Base-by-base conservation (phyloP, 2,113 vertebrate genomes). In the Terrapene triunguis region DNA sequence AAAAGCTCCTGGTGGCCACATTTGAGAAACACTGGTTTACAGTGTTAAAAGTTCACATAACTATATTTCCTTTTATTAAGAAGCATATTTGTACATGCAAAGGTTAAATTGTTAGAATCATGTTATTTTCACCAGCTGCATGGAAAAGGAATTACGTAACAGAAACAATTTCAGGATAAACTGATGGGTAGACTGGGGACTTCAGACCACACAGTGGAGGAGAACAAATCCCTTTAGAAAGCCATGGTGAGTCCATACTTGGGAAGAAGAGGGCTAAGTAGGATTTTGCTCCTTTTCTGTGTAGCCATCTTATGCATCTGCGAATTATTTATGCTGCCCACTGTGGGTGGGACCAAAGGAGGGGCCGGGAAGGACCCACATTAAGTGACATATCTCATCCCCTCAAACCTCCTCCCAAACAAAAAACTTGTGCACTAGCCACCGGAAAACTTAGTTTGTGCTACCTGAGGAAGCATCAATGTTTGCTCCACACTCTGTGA, bases 361-460 rank as follows among this genome's bases (percentile, higher is more conserved):
- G 2, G 5, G 87, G 69, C 35, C 2, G 3, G 24, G 21, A 89
- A 84, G 78, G 51, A 85, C 6, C 47, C 80, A 35, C 51, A 44
- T 22, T 51, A 84, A 93, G 72, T 65, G 32, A 65, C 32, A 65
- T 1, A 65, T 65, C 62, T 65, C 32, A 65, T 6, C 32, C 32
- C 32, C 62, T n/a, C 10, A 74, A 6, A 11, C 19, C 21, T 42
- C 38, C 72, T 44, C 22, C 74, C 38, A 27, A 47, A 44, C 5
- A 69, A 69, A 69, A 69, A 38, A 21, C 35, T 3, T 24, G 21
- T 76, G 38, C n/a, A 76, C 22, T 42, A 76, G 10, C 72, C 38
- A 76, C 5, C 5, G 3, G 42, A 76, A 42, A 44, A 44, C 42
- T 74, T 74, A 42, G 24, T 81, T 95, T 16, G 10, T 0, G 0